Evolutionary conservation across 2,797 vertebrate species (phyloP), one percentile per base, ranked within the genome.

Genomic region (Graptemys geographica): DNA sequence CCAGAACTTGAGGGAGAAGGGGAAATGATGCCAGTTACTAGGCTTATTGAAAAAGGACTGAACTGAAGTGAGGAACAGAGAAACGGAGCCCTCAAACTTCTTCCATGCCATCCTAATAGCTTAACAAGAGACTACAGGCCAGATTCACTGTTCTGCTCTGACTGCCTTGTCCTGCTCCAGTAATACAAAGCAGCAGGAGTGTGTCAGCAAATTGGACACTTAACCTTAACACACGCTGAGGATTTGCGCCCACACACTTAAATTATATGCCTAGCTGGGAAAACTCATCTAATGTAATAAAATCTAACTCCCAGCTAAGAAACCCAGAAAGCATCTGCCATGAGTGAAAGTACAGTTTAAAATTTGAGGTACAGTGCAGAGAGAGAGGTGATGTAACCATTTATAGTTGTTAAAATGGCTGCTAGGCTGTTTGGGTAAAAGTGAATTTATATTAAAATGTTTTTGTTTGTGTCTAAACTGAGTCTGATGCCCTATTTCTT

Each of bases 161-260:
- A 23, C 21, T 25, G 41, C 72, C 25, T 76, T 76, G 13, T 76
- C 18, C 65, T 69, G 65, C 65, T 76, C 41, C 12, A 28, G 25
- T 76, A 47, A 47, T 27, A 76, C 23, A 76, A 47, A 76, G 25
- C 41, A 44, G 41, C 72, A 28, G 44, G n/a, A 37, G 8, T 37
- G 33, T n/a, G 62, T 33, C 33, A 2, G 28, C 0, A 1, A 81
- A 13, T 27, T 19, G 8, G 11, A 28, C 21, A 11, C 31, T 81
- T 55, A 37, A 27, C 6, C 0, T 0, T 9, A 3, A 11, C 37
- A 57, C 44, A 41, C 41, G n/a, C 3, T 16, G 37, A 72, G 52
- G 81, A 51, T 79, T 85, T 82, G 56, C 10, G n/a, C 25, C 41
- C 27, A 11, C 84, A 44, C 28, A 6, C 51, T 53, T 44, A 18